Evolutionary conservation across 2,797 vertebrate genomes (phyloP).

Genomic region (Melopsittacus undulatus): DNA sequence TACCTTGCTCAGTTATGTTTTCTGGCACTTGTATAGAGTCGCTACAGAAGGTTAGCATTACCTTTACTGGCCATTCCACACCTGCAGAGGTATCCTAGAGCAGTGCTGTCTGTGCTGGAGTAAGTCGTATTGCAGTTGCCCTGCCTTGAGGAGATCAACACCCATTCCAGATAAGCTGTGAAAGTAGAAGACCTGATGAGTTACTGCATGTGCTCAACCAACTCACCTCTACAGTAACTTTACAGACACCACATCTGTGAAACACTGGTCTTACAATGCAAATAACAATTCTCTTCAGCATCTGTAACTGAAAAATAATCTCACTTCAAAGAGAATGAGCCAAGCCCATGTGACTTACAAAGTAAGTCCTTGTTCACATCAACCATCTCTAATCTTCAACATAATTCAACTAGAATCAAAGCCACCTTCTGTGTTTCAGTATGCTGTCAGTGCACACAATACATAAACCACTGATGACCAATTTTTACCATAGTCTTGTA

Average conservation of each 20-base stretch:
- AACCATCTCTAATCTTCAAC: neutral
- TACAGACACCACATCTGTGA: neutral
- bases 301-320: neutral
- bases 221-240: neutral
- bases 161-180: neutral
- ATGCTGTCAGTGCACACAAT: neutral
- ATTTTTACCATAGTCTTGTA: neutral
- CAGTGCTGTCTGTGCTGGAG: neutral
- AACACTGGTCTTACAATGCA: neutral
- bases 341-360: neutral
- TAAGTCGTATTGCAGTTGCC: neutral
- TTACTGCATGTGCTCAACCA: neutral
- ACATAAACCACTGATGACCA: neutral
- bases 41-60: neutral
- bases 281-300: neutral
- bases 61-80: fast-evolving
- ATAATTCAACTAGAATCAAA: neutral
- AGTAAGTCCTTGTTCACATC: neutral
- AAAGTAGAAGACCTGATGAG: neutral
- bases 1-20: neutral
- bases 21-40: neutral
- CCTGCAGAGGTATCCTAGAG: neutral
- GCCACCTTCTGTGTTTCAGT: neutral
- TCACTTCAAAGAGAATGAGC: neutral
- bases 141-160: neutral